Evolutionary conservation across 2,797 vertebrate genomes (phyloP), one percentile per base, ranked within the genome.

Genomic region (Molossus alvarezi): DNA sequence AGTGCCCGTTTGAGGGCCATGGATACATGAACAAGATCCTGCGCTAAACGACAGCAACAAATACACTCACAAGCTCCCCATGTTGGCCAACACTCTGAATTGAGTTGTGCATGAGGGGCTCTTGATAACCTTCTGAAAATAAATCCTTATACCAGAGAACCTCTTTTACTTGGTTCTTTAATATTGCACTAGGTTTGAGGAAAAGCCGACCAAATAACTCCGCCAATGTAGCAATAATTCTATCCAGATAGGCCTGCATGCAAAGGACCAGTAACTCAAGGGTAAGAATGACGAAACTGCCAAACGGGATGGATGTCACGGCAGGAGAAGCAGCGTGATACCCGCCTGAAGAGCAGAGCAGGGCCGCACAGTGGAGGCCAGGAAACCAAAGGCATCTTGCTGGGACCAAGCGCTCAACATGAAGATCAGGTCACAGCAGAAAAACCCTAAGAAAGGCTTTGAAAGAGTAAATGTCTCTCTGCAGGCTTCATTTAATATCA

Each of bases 211-310:
- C 73, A 90, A 90, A 80, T 33, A 37, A 73, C 71, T 69, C 7
- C 58, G 48, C 37, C 53, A 72, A 89, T 88, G 29, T 57, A 88
- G n/a, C 18, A 83, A 69, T 96, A 88, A 86, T 60, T 92, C 73
- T 88, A 67, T 41, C 10, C 88, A 60, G 82, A 76, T 51, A 91
- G 55, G 45, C 17, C 18, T 73, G 0, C 65, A 89, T 37, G 73
- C 58, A 53, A 88, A 95, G 69, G 53, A 96, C 64, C 57, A 88
- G 10, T 33, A 80, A 64, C 33, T 64, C 85, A 95, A 83, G 41
- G 41, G 17, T 45, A 82, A 96, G 62, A 95, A 76, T 88, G 93
- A 96, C 81, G 71, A 81, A 81, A 80, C 67, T 96, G 67, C 55
- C 55, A 82, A 79, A 45, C 7, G 33, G 93, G 77, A 94, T 21